These are phyloP conservation scores for Antechinus stuartii DNA, from an alignment of 2,113 vertebrate species.

Conservation along the genomic window DNA sequence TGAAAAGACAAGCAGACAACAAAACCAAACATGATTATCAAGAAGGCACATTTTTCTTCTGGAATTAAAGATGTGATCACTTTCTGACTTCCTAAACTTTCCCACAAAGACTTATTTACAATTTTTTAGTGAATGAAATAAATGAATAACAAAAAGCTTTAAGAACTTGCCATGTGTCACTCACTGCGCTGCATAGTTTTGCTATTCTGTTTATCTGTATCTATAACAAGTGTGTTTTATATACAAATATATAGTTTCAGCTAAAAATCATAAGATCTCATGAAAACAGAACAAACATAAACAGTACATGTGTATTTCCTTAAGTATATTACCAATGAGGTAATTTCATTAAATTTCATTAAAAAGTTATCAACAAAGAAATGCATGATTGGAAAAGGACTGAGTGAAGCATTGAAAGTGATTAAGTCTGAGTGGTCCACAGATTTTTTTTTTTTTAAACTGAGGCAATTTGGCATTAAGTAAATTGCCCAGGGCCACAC, in stretches of 20 bases:
- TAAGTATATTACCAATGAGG: background rate
- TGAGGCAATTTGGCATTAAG: too few species aligned
- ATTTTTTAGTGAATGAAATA: background rate
- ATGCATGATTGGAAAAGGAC: background rate
- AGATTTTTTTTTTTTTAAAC: background rate
- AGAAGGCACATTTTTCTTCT: background rate
- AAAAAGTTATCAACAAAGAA: background rate
- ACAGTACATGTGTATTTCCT: background rate
- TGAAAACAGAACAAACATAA: background rate
- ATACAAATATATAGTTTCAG: background rate
- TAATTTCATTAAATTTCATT: background rate
- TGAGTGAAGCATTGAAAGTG: background rate
- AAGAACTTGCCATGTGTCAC: background rate
- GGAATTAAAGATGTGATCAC: background rate
- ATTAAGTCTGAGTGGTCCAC: background rate
- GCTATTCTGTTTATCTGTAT: background rate
- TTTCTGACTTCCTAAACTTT: background rate
- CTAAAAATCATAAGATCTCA: background rate
- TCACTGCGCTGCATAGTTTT: background rate
- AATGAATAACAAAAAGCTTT: background rate
- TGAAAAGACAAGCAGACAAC: conserved; percentile 72
- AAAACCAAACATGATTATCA: background rate
- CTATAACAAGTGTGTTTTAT: background rate
- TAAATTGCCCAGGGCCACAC: too few species aligned
- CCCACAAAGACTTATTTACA: background rate